Conservation (phyloP, 2,797 vertebrate species). For the Oreochromis mossambicus region DNA sequence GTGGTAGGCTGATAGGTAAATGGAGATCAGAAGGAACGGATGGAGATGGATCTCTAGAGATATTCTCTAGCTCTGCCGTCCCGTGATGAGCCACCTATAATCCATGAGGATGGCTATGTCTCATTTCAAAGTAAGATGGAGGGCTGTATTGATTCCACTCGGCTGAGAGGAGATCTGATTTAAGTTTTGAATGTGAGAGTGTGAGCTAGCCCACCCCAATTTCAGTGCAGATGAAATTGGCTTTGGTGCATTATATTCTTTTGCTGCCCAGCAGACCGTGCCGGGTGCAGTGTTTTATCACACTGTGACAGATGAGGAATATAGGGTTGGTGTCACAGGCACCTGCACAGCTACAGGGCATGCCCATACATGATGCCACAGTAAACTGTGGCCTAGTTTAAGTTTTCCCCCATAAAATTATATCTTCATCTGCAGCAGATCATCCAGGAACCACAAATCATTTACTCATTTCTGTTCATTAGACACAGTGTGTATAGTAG, state of each 20-base stretch:
- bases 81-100: slow-evolving; percentile 63
- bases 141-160: slow-evolving; percentile 85
- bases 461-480: neutral
- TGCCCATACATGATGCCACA: slow-evolving; percentile 11
- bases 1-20: slow-evolving; percentile 14
- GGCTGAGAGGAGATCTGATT: slow-evolving; percentile 90
- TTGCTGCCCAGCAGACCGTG: slow-evolving; percentile 54
- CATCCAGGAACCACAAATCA: neutral
- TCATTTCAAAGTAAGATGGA: slow-evolving; percentile 97
- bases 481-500: neutral
- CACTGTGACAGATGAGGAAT: slow-evolving; percentile 12
- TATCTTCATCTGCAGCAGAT: neutral
- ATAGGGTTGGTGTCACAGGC: slow-evolving; percentile 3
- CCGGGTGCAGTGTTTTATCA: slow-evolving; percentile 30
- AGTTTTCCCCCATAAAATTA: neutral
- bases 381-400: neutral
- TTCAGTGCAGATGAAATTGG: slow-evolving; percentile 92
- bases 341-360: slow-evolving; percentile 34
- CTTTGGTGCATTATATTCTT: slow-evolving; percentile 88
- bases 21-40: slow-evolving; percentile 34
- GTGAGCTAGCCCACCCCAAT: slow-evolving; percentile 71
- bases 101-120: slow-evolving; percentile 57
- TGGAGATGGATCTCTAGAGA: slow-evolving; percentile 58
- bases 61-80: slow-evolving; percentile 5
- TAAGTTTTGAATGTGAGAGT: slow-evolving; percentile 78